A percentile compares a stretch with the other conserved stretches of the same genome.
These are phyloP conservation scores for Mus spicilegus DNA, from an alignment of 2,113 vertebrate genomes.

Conservation along the genomic window DNA sequence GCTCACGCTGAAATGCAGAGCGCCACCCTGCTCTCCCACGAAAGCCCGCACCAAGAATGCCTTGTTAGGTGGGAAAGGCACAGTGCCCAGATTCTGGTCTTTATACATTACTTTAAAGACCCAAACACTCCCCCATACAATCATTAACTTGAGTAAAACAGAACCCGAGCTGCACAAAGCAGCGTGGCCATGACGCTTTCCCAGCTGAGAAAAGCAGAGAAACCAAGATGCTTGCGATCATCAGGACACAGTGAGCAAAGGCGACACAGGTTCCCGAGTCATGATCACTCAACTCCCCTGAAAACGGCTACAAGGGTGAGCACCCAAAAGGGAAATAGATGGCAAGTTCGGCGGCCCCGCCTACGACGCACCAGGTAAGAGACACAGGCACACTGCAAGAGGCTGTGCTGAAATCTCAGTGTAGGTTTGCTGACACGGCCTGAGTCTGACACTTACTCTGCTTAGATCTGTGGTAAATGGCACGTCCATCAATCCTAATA, in stretches of 20 bases:
- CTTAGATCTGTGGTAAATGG: slow-evolving; percentile 47
- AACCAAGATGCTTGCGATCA: neutral
- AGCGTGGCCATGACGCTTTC: neutral
- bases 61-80: slow-evolving; percentile 49
- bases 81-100: neutral
- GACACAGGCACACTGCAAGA: neutral
- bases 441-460: neutral
- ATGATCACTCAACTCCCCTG: neutral
- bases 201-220: neutral
- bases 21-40: neutral
- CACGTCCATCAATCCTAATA: slow-evolving; percentile 42
- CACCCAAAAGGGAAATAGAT: neutral
- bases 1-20: neutral
- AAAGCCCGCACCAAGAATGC: neutral
- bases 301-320: neutral
- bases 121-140: slow-evolving; percentile 76
- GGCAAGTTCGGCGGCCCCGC: neutral
- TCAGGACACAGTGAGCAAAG: neutral
- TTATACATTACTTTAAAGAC: slow-evolving; percentile 74
- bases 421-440: neutral
- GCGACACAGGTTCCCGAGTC: neutral
- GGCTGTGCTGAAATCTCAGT: neutral
- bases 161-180: neutral
- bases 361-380: neutral
- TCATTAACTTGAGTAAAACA: slow-evolving; percentile 50